Conservation (phyloP, 2,797 vertebrate species). For the Heliangelus exortis region DNA sequence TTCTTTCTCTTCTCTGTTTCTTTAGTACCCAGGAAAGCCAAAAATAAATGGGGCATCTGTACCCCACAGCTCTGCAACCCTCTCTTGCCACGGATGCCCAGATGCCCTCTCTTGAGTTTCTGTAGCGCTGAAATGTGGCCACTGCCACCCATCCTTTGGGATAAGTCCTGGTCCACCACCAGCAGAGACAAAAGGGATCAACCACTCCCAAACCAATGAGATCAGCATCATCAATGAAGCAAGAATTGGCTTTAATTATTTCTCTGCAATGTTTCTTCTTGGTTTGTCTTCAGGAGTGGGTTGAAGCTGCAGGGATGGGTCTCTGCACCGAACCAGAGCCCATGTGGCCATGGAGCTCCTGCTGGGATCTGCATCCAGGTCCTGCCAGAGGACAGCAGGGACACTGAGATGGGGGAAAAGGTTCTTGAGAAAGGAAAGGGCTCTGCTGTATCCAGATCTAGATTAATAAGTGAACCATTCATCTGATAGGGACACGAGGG, state of each 20-base stretch:
- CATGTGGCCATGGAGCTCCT: accelerated
- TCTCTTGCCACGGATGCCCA: background rate
- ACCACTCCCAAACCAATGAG: background rate
- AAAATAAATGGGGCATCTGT: background rate
- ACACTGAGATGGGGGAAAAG: background rate
- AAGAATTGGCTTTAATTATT: background rate
- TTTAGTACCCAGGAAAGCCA: background rate
- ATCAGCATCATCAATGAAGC: background rate
- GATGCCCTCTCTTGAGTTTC: background rate
- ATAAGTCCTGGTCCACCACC: background rate
- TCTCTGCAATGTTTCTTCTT: background rate
- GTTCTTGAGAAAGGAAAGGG: background rate
- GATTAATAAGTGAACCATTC: slow-evolving; percentile 82
- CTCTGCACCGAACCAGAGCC: background rate
- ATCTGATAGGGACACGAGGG: slow-evolving; percentile 71
- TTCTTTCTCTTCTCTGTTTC: background rate
- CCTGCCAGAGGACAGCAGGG: background rate
- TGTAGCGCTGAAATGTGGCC: background rate
- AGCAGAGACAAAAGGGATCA: background rate
- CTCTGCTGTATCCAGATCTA: background rate
- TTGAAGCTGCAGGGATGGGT: background rate
- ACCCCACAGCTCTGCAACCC: background rate
- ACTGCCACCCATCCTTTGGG: background rate
- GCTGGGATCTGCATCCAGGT: background rate
- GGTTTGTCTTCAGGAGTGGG: background rate